Base-by-base conservation (phyloP, 2,113 vertebrate genomes). In the Thomomys bottae region DNA sequence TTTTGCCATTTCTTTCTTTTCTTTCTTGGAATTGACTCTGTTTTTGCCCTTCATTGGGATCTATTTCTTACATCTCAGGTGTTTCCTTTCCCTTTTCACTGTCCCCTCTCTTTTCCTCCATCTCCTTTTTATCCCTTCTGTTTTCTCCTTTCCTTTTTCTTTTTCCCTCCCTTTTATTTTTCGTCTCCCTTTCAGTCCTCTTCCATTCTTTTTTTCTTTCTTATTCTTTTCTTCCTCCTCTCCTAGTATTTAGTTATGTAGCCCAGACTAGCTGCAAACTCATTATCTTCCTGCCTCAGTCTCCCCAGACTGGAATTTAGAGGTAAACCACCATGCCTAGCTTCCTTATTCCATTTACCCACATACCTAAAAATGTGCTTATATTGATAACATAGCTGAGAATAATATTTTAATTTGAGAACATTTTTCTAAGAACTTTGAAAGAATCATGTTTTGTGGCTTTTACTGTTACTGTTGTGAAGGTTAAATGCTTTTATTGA, bases 371-470 rank as follows among this genome's bases (percentile, higher is more conserved):
- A 88, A 70, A 30, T 78, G 77, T 90, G 6, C 20, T 87, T 87
- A 11, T 17, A 45, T 34, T 66, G 79, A 42, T 86, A 76, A 7
- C 73, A 21, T 42, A 73, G 63, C 64, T 78, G 17, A 80, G 21
- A 59, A 66, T 87, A 86, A 18, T 86, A 90, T 76, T 92, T 54
- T 15, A 84, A 11, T 59, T 84, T 78, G 75, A 92, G 71, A 88
- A n/a, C 26, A 26, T 89, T 94, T 93, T n/a, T 14, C 21, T 88
- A 71, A 90, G 84, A 70, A 7, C 26, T n/a, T 91, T 84, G 32
- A 92, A 88, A 70, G 36, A 40, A 32, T 73, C 14, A 38, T 92
- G 36, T 89, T 42, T 86, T 91, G 5, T 89, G 49, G 32, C 91
- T 93, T 91, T n/a, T 8, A 7, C 30, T 88, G 11, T 88, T 95